phyloP scores from a whole-genome alignment of 2,888 invertebrate species.

The Phyto melanocephala region DNA sequence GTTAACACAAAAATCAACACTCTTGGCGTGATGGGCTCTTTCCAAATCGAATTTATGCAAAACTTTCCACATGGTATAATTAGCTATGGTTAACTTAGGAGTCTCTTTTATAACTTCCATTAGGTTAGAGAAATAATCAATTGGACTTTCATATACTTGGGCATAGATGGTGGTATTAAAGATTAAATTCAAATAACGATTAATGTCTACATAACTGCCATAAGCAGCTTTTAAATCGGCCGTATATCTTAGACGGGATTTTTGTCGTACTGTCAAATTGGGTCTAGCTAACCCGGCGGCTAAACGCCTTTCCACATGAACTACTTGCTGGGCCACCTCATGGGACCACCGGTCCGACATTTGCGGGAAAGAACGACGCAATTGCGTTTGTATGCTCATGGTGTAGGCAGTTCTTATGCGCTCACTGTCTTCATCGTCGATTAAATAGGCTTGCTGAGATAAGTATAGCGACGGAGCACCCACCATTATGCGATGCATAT shows the following conservation, averaged over 20 bases:
- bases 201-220: conserved; percentile 74
- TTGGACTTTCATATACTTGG: conserved; percentile 73
- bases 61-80: conserved; percentile 77
- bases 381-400: conserved; percentile 67
- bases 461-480: conserved; percentile 73
- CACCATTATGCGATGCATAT: conserved; percentile 72
- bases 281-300: conserved; percentile 73
- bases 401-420: conserved; percentile 68
- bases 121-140: conserved; percentile 72
- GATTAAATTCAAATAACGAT: conserved; percentile 73
- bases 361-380: conserved; percentile 70
- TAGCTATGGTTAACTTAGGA: conserved; percentile 74
- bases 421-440: conserved; percentile 61
- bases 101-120: conserved; percentile 73
- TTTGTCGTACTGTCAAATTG: conserved; percentile 71
- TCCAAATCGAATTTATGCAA: conserved; percentile 72
- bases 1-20: conserved; percentile 71
- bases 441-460: conserved; percentile 69
- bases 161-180: conserved; percentile 73
- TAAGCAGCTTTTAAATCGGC: conserved; percentile 72
- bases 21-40: conserved; percentile 64
- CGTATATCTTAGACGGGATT: conserved; percentile 70
- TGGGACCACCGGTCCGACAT: conserved; percentile 70
- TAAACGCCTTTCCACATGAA: conserved; percentile 72
- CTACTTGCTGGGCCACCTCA: conserved; percentile 72